A percentile compares a stretch with the other conserved stretches of the same genome.
Evolutionary conservation across 2,797 vertebrate genomes (phyloP).

Genomic region (Macroramphosus scolopax): DNA sequence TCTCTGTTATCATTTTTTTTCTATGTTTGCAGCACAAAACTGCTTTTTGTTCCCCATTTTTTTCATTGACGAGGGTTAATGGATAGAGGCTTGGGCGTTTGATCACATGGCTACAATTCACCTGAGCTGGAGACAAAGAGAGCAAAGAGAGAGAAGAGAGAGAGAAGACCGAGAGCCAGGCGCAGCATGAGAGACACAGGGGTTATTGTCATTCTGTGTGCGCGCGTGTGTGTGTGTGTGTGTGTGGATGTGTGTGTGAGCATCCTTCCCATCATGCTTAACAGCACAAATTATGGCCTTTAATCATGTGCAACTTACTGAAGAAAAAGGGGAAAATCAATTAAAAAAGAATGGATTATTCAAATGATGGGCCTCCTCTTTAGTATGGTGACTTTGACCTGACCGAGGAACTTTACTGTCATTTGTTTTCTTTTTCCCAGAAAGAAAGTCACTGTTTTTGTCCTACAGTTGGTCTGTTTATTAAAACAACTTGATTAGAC

Average conservation of each 20-base stretch:
- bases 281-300: conserved; percentile 24
- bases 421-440: too few species aligned
- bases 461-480: too few species aligned
- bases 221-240: conserved; percentile 31
- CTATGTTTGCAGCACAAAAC: conserved; percentile 83
- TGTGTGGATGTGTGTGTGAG: conserved; percentile 15
- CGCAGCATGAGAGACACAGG: conserved; percentile 66
- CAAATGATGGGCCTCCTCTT: too few species aligned
- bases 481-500: too few species aligned
- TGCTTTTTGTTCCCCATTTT: conserved; percentile 84
- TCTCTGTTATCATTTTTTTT: conserved; percentile 83
- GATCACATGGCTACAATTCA: conserved; percentile 87
- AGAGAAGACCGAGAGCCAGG: conserved; percentile 43
- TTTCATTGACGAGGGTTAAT: conserved; percentile 83
- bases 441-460: too few species aligned
- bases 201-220: conserved; percentile 71
- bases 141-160: conserved; percentile 76
- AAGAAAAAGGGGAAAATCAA: not conserved
- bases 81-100: conserved; percentile 82
- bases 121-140: conserved; percentile 85
- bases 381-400: too few species aligned
- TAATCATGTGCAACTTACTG: conserved; percentile 14
- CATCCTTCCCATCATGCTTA: conserved; percentile 45
- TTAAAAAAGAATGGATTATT: too few species aligned
- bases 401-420: too few species aligned